phyloP scores from a whole-genome alignment of 1,140 invertebrate species.

The Drosophila repleta region DNA sequence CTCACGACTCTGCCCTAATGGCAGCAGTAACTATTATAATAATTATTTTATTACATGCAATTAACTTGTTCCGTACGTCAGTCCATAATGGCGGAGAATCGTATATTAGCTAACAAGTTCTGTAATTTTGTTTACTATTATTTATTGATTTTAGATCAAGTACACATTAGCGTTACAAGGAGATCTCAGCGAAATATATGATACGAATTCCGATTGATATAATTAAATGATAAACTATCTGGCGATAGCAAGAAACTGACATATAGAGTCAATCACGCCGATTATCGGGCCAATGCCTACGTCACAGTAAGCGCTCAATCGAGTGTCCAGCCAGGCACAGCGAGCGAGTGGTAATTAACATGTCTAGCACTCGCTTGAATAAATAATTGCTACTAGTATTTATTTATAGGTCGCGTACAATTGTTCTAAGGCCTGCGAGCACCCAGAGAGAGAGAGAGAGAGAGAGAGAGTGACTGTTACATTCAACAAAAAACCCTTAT shows the following conservation, averaged over 20 bases:
- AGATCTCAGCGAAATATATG: too few relatives aligned
- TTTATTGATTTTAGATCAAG: background rate
- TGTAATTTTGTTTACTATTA: background rate
- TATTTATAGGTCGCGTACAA: slow-evolving; percentile 1
- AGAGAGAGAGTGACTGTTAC: background rate
- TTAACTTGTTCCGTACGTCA: background rate
- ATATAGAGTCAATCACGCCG: slow-evolving; percentile 3
- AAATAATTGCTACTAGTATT: slow-evolving; percentile 23
- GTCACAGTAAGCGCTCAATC: slow-evolving; percentile 12
- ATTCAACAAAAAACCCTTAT: background rate
- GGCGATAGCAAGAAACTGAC: background rate
- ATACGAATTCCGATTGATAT: background rate
- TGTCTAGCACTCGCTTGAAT: slow-evolving; percentile 23
- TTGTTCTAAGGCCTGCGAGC: background rate
- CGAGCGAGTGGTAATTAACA: slow-evolving; percentile 11
- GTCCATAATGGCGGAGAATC: background rate
- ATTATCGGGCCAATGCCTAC: slow-evolving; percentile 6
- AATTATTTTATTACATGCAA: slow-evolving; percentile 26
- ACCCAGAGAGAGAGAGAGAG: too few relatives aligned
- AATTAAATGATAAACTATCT: slow-evolving; percentile 19
- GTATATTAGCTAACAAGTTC: background rate
- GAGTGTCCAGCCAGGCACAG: background rate
- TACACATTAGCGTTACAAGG: background rate
- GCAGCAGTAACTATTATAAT: slow-evolving; percentile 10
- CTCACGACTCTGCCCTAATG: slow-evolving; percentile 23